Evolutionary conservation across 2,888 invertebrate species (phyloP).

Genomic region (Drosophila atripex): DNA sequence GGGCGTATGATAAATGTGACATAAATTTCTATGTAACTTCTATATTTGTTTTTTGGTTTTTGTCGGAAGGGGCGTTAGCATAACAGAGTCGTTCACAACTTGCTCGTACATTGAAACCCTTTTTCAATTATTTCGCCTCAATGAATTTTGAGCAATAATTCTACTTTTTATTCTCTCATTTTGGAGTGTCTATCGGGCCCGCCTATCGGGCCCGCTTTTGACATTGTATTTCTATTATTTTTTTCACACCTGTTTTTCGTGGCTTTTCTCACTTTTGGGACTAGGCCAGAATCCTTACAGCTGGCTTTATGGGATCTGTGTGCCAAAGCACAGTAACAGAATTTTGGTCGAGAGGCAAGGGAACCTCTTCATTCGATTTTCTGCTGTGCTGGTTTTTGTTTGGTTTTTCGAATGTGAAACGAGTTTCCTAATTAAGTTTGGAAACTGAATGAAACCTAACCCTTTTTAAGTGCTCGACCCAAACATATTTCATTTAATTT

Average conservation of each 20-base stretch:
- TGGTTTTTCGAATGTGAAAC: slow-evolving; percentile 16
- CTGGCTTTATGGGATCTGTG: slow-evolving; percentile 50
- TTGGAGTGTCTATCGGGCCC: neutral
- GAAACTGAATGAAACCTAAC: slow-evolving; percentile 43
- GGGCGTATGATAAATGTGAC: slow-evolving; percentile 74
- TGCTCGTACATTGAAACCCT: slow-evolving; percentile 53
- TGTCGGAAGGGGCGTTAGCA: slow-evolving; percentile 6
- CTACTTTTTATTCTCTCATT: slow-evolving; percentile 21
- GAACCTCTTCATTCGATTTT: slow-evolving; percentile 57
- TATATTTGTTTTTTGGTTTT: slow-evolving; percentile 33
- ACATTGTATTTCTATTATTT: slow-evolving; percentile 31
- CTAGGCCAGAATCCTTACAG: slow-evolving; percentile 38
- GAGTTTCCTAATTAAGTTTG: slow-evolving; percentile 70
- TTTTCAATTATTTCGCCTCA: slow-evolving; percentile 71
- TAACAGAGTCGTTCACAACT: slow-evolving; percentile 42
- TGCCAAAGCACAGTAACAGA: slow-evolving; percentile 49
- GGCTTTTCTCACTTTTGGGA: slow-evolving; percentile 38
- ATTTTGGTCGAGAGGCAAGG: slow-evolving; percentile 25
- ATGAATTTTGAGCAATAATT: slow-evolving; percentile 52
- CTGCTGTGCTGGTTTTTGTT: slow-evolving; percentile 55
- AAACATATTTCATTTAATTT: slow-evolving; percentile 59
- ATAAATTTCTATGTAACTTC: slow-evolving; percentile 49
- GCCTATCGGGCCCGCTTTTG: slow-evolving; percentile 9
- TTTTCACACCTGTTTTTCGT: slow-evolving; percentile 60
- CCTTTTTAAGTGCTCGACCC: slow-evolving; percentile 62